These are phyloP conservation scores for Typhlomys cinereus DNA, from an alignment of 2,113 vertebrate genomes.

Conservation along the genomic window DNA sequence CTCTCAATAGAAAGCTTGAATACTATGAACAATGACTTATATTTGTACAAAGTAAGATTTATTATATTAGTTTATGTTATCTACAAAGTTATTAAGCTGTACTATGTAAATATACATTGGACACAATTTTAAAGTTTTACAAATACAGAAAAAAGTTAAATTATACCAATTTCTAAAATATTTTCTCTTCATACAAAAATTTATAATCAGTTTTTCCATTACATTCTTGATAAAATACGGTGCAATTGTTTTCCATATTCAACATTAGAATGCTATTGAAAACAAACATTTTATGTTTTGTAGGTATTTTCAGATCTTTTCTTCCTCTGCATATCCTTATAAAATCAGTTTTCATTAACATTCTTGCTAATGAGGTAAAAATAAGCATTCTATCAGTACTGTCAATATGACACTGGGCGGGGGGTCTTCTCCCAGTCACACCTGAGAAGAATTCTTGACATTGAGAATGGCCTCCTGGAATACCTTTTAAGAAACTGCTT, in stretches of 20 bases:
- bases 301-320: not conserved
- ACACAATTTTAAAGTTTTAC: not conserved
- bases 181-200: not conserved
- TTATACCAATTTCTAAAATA: not conserved
- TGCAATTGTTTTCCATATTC: not conserved
- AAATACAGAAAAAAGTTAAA: not conserved
- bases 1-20: not conserved
- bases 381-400: not conserved
- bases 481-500: too few relatives aligned
- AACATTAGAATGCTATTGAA: not conserved
- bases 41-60: not conserved
- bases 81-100: not conserved
- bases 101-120: too few relatives aligned
- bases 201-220: not conserved
- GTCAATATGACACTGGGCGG: too few relatives aligned
- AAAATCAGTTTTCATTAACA: not conserved
- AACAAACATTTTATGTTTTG: not conserved
- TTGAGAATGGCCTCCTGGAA: too few relatives aligned
- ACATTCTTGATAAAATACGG: not conserved
- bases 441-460: not conserved
- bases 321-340: too few relatives aligned
- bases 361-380: not conserved
- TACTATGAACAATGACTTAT: not conserved
- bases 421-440: too few relatives aligned
- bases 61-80: not conserved